Percentiles rank a stretch among this genome's conserved stretches.
Evolutionary conservation across 64 coral and sea anemone species (phyloP).

Genomic region (Exaiptasia diaphana): DNA sequence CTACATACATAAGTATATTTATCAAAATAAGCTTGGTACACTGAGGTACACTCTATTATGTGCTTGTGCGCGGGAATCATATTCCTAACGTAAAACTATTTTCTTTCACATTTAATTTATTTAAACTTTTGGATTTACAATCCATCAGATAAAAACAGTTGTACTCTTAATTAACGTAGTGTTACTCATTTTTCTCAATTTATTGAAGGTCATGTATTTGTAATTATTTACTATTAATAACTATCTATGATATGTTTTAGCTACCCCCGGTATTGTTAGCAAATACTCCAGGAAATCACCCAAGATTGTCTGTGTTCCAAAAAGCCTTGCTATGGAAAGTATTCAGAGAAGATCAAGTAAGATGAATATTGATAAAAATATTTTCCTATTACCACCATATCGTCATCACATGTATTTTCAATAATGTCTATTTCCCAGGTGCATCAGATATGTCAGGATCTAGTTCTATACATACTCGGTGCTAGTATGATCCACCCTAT

Average conservation of each 20-base stretch:
- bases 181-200: no score
- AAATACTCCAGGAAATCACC: constrained; percentile 49
- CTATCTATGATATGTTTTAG: constrained; percentile 15
- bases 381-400: neutral
- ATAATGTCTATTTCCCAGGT: constrained; percentile 13
- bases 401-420: neutral
- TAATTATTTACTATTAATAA: no score
- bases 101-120: no score
- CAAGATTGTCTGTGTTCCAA: constrained; percentile 73
- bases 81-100: no score
- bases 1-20: no score
- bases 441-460: constrained; percentile 72
- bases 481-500: constrained; percentile 49
- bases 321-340: constrained; percentile 92
- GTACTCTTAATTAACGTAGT: no score
- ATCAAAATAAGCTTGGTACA: no score
- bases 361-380: neutral
- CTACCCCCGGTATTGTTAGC: constrained; percentile 82
- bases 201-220: no score
- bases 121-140: no score
- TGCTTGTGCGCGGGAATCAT: no score
- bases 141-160: no score
- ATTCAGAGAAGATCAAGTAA: constrained; percentile 82
- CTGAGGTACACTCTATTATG: no score
- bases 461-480: constrained; percentile 87